Percentiles rank a stretch among this genome's conserved stretches.
phyloP scores from a whole-genome alignment of 2,113 vertebrate genomes.

The Dicrurus megarhynchus region DNA sequence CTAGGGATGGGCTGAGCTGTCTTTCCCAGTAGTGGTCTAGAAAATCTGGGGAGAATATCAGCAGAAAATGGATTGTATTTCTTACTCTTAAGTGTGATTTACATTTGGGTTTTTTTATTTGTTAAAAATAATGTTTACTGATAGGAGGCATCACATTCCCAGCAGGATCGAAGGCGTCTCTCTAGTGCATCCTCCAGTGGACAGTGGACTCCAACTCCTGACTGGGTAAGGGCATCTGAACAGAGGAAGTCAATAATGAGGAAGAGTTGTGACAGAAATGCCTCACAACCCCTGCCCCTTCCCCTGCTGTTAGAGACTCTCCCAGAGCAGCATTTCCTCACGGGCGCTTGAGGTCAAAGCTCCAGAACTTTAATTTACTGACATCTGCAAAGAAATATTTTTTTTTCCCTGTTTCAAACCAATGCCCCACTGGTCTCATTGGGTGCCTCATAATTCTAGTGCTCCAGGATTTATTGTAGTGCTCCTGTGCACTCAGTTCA shows the following conservation, averaged over 20 bases:
- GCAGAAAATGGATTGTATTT: background rate
- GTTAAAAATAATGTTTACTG: background rate
- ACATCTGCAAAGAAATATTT: background rate
- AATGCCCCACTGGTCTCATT: background rate
- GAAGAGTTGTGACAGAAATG: background rate
- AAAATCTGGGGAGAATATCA: background rate
- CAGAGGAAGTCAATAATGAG: background rate
- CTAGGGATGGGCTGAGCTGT: background rate
- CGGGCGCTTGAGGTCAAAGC: background rate
- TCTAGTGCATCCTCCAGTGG: constrained; percentile 81
- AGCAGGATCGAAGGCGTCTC: constrained; percentile 79
- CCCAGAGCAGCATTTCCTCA: background rate
- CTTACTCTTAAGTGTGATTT: background rate
- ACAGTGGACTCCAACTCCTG: constrained; percentile 87
- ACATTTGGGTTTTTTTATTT: background rate
- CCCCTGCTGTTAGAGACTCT: background rate
- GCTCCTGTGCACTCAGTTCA: background rate
- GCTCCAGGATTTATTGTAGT: background rate
- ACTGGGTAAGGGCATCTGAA: constrained; percentile 83
- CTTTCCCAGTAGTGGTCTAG: background rate
- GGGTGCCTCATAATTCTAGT: background rate
- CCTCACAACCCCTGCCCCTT: fast-evolving
- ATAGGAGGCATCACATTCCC: constrained; percentile 84
- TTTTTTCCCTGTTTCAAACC: background rate
- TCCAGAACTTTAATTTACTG: background rate